These are phyloP conservation scores for Nesogale talazaci DNA, from an alignment of 2,113 vertebrate genomes.

Conservation along the genomic window DNA sequence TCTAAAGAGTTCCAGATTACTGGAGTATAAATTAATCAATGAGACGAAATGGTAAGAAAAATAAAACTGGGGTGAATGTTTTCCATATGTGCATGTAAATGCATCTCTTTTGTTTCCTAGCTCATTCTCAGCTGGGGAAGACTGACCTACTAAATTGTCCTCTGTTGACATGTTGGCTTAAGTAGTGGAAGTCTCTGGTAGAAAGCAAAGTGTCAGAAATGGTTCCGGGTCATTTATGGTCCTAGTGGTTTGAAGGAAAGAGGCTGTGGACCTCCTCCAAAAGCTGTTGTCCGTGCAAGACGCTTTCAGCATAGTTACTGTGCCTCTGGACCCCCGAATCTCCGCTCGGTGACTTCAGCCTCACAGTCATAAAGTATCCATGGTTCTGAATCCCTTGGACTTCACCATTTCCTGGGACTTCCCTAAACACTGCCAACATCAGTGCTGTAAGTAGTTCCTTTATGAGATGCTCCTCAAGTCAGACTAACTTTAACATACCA, in stretches of 20 bases:
- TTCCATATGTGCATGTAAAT: not conserved
- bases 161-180: not conserved
- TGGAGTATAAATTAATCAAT: not conserved
- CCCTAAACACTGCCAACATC: not conserved
- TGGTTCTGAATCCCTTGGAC: not conserved
- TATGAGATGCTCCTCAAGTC: not conserved
- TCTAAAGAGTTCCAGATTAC: not conserved
- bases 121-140: not conserved
- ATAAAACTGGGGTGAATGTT: not conserved
- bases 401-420: not conserved
- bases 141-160: not conserved
- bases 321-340: not conserved
- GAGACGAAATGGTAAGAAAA: not conserved
- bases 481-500: slow-evolving; percentile 18
- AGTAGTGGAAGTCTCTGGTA: not conserved
- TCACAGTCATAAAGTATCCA: not conserved
- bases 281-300: not conserved
- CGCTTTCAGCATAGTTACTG: not conserved
- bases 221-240: not conserved
- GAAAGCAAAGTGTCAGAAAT: not conserved
- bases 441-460: not conserved
- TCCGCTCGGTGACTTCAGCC: not conserved
- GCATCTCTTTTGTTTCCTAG: not conserved
- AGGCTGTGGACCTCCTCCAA: not conserved
- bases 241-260: not conserved